These are phyloP conservation scores for Nannobrachium achirus DNA, from an alignment of 2,113 vertebrate species.

Conservation along the genomic window DNA sequence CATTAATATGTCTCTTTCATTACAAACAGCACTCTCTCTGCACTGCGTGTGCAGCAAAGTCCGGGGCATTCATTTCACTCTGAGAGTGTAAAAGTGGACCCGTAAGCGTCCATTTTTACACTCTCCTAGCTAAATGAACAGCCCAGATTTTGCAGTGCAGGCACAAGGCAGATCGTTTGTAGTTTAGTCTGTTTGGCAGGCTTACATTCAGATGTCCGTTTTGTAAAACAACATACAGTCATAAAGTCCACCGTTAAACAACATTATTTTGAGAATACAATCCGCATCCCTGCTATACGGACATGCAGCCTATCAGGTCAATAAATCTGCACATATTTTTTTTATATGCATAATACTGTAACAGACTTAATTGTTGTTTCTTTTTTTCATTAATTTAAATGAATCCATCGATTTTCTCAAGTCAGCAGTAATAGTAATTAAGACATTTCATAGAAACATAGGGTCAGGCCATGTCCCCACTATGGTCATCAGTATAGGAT, in stretches of 20 bases:
- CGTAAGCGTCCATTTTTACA: no score
- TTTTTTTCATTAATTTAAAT: no score
- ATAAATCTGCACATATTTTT: background rate
- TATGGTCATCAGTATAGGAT: background rate
- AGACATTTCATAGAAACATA: background rate
- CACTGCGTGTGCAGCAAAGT: conserved; percentile 29
- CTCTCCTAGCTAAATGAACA: no score
- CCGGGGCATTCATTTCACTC: no score
- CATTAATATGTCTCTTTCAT: conserved; percentile 81
- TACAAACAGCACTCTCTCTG: conserved; percentile 47
- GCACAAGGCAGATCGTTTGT: conserved; percentile 32
- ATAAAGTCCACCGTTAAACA: conserved; percentile 30
- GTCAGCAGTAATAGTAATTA: background rate
- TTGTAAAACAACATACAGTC: conserved; percentile 68
- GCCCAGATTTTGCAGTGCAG: background rate
- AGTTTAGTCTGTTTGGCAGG: conserved; percentile 36
- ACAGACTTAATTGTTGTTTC: background rate
- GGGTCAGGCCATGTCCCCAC: background rate
- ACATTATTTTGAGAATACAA: conserved; percentile 24
- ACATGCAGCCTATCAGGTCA: background rate
- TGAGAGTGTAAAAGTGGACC: no score
- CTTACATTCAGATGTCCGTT: conserved; percentile 70
- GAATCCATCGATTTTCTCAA: no score
- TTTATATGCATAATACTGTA: background rate
- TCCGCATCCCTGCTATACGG: conserved; percentile 15